Evolutionary conservation across 2,113 vertebrate genomes (phyloP).

Genomic region (Alces alces): DNA sequence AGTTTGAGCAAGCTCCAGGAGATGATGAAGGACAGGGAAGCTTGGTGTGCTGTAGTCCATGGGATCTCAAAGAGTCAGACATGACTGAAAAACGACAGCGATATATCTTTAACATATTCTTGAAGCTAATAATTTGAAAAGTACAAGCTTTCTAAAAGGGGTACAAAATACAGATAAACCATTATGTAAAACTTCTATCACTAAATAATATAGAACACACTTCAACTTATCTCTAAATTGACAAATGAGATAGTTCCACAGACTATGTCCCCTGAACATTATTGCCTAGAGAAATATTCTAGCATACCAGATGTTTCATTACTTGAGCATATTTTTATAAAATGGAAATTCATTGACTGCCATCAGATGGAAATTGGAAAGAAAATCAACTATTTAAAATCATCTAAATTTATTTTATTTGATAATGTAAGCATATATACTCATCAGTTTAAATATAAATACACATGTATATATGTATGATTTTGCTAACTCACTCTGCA

Average conservation of each 20-base stretch:
- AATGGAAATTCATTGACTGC: conserved; percentile 66
- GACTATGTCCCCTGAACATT: not conserved
- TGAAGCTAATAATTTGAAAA: conserved; percentile 14
- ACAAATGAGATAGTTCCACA: conserved; percentile 10
- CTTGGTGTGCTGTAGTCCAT: not conserved
- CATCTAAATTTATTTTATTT: conserved; percentile 48
- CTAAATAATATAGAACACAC: not conserved
- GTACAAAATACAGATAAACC: not conserved
- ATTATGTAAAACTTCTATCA: not conserved
- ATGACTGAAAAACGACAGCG: not conserved
- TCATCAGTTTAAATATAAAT: conserved; percentile 47
- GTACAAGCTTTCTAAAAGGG: not conserved
- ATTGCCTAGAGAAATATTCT: conserved; percentile 28
- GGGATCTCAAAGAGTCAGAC: not conserved
- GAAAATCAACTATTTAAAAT: conserved; percentile 56
- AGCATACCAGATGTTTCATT: conserved; percentile 56
- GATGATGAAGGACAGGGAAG: not conserved
- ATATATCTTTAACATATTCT: not conserved
- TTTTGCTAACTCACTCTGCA: conserved; percentile 22
- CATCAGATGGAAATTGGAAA: conserved; percentile 54
- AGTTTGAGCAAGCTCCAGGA: not conserved
- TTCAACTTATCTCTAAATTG: not conserved
- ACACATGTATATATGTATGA: conserved; percentile 1
- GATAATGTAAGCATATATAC: conserved; percentile 22
- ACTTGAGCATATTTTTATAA: conserved; percentile 62